Conservation (phyloP, 2,797 vertebrate species). For the Tenualosa thibaudeaui region DNA sequence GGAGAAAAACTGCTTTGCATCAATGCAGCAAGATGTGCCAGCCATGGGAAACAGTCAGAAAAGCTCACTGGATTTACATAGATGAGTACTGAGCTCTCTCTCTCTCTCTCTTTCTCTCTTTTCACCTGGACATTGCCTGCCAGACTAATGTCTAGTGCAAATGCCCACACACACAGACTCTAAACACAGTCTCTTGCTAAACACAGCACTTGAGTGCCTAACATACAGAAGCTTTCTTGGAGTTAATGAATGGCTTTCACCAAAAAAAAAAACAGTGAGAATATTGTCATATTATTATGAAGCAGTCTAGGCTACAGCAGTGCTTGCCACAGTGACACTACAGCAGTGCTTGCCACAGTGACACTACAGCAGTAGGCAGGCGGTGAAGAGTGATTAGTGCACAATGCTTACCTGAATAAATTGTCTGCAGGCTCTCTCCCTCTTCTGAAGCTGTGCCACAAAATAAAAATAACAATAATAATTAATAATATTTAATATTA, state of each 20-base stretch:
- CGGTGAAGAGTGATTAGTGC: background rate
- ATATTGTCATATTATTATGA: background rate
- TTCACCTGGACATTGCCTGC: background rate
- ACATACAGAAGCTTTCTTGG: background rate
- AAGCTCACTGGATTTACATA: constrained; percentile 18
- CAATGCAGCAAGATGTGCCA: constrained; percentile 1
- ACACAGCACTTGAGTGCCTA: background rate
- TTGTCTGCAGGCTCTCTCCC: constrained; percentile 50
- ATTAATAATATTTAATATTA: constrained; percentile 8
- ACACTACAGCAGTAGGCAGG: background rate
- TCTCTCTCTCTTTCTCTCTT: background rate
- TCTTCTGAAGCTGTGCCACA: constrained; percentile 54
- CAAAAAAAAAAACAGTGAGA: background rate
- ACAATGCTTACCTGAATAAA: constrained; percentile 50
- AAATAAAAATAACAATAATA: constrained; percentile 7
- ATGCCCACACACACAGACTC: background rate
- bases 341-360: background rate
- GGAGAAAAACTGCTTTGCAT: constrained; percentile 44
- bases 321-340: background rate
- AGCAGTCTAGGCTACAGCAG: background rate
- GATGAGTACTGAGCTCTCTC: constrained; percentile 21
- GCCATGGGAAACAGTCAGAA: background rate
- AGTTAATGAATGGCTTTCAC: background rate
- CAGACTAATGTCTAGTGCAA: background rate
- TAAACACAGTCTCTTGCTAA: background rate